A percentile compares a stretch with the other conserved stretches of the same genome.
These are phyloP conservation scores for Pangasius mekongensis DNA, from an alignment of 2,797 vertebrate genomes.

Conservation along the genomic window DNA sequence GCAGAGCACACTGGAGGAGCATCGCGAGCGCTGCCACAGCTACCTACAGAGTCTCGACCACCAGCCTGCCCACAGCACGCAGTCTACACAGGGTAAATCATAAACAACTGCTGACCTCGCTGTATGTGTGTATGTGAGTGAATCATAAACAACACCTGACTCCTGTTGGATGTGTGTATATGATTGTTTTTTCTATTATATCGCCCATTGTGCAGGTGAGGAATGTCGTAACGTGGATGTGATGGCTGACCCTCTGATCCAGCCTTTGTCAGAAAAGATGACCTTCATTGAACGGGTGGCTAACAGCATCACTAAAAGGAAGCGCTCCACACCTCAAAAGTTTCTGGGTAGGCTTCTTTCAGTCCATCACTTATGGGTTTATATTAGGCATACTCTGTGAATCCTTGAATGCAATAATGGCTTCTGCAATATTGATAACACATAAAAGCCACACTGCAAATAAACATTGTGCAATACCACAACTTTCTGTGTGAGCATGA, in stretches of 20 bases:
- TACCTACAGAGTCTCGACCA: conserved; percentile 89
- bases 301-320: conserved; percentile 93
- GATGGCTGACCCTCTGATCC: conserved; percentile 81
- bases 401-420: conserved; percentile 17
- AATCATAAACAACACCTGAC: background rate
- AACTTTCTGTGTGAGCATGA: background rate
- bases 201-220: conserved; percentile 75
- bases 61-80: conserved; percentile 76
- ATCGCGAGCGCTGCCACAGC: conserved; percentile 90
- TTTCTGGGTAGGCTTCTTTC: conserved; percentile 81
- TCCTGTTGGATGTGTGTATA: background rate
- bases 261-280: conserved; percentile 84
- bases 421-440: conserved; percentile 11
- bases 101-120: background rate
- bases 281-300: conserved; percentile 86
- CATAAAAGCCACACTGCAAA: conserved; percentile 6
- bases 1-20: conserved; percentile 92
- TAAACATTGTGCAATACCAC: background rate
- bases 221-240: conserved; percentile 86
- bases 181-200: background rate
- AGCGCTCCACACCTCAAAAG: conserved; percentile 94
- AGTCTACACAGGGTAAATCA: conserved; percentile 73
- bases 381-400: background rate
- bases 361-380: conserved; percentile 17
- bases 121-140: background rate